phyloP scores from a whole-genome alignment of 2,888 invertebrate species.

The Bembecia ichneumoniformis region DNA sequence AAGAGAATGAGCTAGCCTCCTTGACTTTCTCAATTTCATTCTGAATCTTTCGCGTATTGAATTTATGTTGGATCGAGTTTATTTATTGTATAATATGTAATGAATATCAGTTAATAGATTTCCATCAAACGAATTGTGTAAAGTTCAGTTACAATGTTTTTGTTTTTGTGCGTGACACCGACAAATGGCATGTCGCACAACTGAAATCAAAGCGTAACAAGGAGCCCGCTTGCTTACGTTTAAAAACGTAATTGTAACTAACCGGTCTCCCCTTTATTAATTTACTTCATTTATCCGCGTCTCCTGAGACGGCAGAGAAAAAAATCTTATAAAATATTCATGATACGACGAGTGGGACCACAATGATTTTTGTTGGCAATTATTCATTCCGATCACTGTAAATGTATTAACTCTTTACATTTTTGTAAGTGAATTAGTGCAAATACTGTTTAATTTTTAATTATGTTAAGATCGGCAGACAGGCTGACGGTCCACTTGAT shows the following conservation, averaged over 20 bases:
- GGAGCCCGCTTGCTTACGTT: conserved; percentile 64
- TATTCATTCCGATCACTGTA: neutral
- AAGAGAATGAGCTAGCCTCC: too few species aligned
- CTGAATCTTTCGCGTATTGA: neutral
- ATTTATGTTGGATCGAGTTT: too few species aligned
- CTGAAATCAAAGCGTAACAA: conserved; percentile 66
- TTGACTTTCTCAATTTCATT: too few species aligned
- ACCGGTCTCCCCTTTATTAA: conserved; percentile 65
- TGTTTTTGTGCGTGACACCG: conserved; percentile 16
- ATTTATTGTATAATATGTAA: too few species aligned
- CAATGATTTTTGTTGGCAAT: neutral
- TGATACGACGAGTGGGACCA: conserved; percentile 20
- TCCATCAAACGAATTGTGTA: neutral
- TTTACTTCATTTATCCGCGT: conserved; percentile 63
- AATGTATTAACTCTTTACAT: too few species aligned
- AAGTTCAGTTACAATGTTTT: conserved; percentile 21
- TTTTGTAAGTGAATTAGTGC: too few species aligned
- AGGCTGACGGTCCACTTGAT: too few species aligned
- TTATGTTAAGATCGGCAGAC: too few species aligned
- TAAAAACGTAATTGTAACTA: conserved; percentile 72
- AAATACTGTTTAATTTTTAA: too few species aligned
- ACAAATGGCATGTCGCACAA: conserved; percentile 66
- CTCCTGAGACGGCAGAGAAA: conserved; percentile 41
- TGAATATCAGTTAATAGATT: too few species aligned
- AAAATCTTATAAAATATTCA: conserved; percentile 59